These are phyloP conservation scores for Hiodon alosoides DNA, from an alignment of 2,113 vertebrate genomes.

Conservation along the genomic window DNA sequence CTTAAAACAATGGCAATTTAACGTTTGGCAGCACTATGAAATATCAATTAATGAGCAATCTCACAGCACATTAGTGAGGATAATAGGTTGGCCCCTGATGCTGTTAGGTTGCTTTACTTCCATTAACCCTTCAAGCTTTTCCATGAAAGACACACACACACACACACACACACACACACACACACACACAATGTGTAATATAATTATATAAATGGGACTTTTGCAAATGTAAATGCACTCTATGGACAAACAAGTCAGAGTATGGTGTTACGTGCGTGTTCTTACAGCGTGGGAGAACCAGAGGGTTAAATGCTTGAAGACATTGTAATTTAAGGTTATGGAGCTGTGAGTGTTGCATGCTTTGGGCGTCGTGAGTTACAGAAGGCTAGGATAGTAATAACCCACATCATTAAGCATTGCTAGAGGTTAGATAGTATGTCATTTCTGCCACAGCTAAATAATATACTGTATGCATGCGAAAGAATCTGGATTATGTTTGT, in stretches of 20 bases:
- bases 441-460: slow-evolving; percentile 46
- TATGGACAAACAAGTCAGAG: not conserved
- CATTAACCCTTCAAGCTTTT: slow-evolving; percentile 30
- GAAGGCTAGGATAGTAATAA: slow-evolving; percentile 59
- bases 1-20: slow-evolving; percentile 18
- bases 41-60: slow-evolving; percentile 67
- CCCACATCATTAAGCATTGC: slow-evolving; percentile 69
- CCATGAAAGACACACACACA: slow-evolving; percentile 18
- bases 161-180: not conserved
- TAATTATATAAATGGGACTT: too few relatives aligned
- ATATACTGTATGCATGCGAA: slow-evolving; percentile 24
- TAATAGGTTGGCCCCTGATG: slow-evolving; percentile 55
- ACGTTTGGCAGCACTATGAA: slow-evolving; percentile 46
- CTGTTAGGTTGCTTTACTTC: slow-evolving; percentile 36
- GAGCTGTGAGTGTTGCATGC: slow-evolving; percentile 56
- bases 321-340: slow-evolving; percentile 18
- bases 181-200: not conserved
- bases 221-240: not conserved
- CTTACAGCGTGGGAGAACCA: slow-evolving; percentile 26
- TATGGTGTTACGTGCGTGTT: slow-evolving; percentile 26
- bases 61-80: slow-evolving; percentile 63
- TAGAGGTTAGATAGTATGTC: slow-evolving; percentile 52
- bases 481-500: not conserved
- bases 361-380: slow-evolving; percentile 56
- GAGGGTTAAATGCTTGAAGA: slow-evolving; percentile 41